Percentiles rank a stretch among this genome's conserved stretches.
phyloP scores from a whole-genome alignment of 1,140 invertebrate genomes.

The Hyposmocoma kahamanoa region DNA sequence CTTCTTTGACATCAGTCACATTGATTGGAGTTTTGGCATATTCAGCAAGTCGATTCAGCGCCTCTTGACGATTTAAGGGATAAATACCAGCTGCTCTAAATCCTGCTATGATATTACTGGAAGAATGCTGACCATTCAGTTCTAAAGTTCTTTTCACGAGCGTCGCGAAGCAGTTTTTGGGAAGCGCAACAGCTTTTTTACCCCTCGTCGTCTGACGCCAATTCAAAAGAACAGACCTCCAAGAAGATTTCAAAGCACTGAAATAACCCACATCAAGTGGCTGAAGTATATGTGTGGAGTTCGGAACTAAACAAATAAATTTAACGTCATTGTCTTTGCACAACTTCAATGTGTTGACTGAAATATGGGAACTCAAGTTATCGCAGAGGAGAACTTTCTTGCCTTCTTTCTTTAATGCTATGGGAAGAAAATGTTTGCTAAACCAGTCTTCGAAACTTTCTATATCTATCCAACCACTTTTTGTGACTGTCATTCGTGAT shows the following conservation, averaged over 20 bases:
- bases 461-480: constrained; percentile 13
- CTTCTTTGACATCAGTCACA: not conserved
- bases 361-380: constrained; percentile 13
- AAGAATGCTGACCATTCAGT: not conserved
- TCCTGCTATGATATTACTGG: not conserved
- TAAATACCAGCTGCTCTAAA: not conserved
- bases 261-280: constrained; percentile 13
- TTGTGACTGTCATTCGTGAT: constrained; percentile 10
- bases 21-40: not conserved
- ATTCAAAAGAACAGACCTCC: constrained; percentile 8
- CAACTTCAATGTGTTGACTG: not conserved
- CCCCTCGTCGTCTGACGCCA: constrained; percentile 8
- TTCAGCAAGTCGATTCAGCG: not conserved
- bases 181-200: constrained; percentile 6
- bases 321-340: constrained; percentile 10
- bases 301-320: constrained; percentile 13
- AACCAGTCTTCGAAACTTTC: constrained; percentile 15
- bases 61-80: not conserved
- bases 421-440: constrained; percentile 9
- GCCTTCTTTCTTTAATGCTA: constrained; percentile 9
- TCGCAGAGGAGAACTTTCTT: constrained; percentile 9
- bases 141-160: constrained; percentile 3
- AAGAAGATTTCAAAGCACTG: constrained; percentile 6
- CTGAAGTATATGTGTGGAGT: constrained; percentile 12
- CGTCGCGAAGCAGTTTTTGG: constrained; percentile 2